phyloP scores from a whole-genome alignment of 2,113 vertebrate genomes.

The Turnix velox region DNA sequence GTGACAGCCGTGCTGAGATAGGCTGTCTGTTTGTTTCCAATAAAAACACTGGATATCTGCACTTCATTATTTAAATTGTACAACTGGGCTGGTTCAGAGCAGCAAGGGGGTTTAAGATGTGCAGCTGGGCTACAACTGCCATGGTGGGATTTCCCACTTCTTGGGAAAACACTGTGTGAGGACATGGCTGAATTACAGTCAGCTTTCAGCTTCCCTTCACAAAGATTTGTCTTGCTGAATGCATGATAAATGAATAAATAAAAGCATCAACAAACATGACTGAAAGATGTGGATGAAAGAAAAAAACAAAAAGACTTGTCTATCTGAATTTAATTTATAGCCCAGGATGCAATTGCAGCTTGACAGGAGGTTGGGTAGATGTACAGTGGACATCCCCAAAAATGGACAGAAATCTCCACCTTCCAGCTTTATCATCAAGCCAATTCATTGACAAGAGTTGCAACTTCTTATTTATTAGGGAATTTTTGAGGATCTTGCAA shows the following conservation, averaged over 20 bases:
- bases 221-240: not conserved
- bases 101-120: not conserved
- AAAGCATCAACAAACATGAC: not conserved
- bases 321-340: not conserved
- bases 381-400: not conserved
- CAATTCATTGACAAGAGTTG: fast-evolving
- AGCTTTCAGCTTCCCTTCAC: not conserved
- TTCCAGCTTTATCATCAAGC: not conserved
- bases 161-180: not conserved
- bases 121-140: not conserved
- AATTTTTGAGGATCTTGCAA: not conserved
- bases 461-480: not conserved
- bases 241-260: not conserved
- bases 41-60: not conserved
- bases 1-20: not conserved
- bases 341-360: not conserved
- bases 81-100: not conserved
- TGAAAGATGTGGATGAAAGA: fast-evolving
- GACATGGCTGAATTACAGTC: not conserved
- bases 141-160: not conserved
- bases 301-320: not conserved
- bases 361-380: not conserved
- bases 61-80: not conserved
- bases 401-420: not conserved
- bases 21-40: not conserved